Conservation (phyloP, 2,888 invertebrate genomes). For the Hymenopus coronatus region DNA sequence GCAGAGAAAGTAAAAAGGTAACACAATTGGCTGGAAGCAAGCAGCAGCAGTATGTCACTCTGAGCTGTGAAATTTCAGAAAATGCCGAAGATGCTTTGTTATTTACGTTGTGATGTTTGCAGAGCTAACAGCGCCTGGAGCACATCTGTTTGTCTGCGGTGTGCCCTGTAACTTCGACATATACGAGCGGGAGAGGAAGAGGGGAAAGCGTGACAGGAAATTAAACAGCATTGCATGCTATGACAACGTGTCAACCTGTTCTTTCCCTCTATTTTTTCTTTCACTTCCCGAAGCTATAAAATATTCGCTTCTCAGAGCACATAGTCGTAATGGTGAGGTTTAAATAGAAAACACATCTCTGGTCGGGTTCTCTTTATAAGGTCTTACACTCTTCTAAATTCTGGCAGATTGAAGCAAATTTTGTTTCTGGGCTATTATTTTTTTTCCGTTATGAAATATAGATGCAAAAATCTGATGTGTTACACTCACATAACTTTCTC, state of each 20-base stretch:
- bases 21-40: too few relatives aligned
- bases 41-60: too few relatives aligned
- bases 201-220: conserved; percentile 3
- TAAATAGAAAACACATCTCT: not conserved
- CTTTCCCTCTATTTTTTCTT: not conserved
- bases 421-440: too few relatives aligned
- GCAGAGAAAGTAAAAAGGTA: too few relatives aligned
- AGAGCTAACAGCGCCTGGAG: not conserved
- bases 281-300: not conserved
- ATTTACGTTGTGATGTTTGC: too few relatives aligned
- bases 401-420: too few relatives aligned
- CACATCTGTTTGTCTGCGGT: not conserved
- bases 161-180: not conserved
- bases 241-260: conserved; percentile 3
- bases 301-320: not conserved
- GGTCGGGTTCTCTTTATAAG: too few relatives aligned
- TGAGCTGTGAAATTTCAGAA: not conserved
- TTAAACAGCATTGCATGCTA: conserved; percentile 13
- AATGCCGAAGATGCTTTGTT: not conserved
- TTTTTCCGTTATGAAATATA: too few relatives aligned
- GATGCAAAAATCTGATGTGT: too few relatives aligned
- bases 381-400: too few relatives aligned
- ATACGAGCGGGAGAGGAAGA: not conserved
- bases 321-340: not conserved
- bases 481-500: too few relatives aligned